Base-by-base conservation (phyloP, 2,888 invertebrate genomes). In the Schizaphis graminum region DNA sequence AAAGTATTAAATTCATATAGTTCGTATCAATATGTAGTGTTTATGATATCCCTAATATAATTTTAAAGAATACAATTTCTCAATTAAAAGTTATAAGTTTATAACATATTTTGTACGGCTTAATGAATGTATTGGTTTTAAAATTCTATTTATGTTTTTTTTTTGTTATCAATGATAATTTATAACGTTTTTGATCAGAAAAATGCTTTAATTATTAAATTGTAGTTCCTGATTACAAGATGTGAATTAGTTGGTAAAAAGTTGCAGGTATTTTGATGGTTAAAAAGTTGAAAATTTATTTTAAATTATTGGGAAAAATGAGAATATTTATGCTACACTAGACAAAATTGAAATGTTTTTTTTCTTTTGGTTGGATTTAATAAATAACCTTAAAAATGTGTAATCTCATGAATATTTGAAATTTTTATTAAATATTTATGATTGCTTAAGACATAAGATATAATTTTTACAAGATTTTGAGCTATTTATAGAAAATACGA, bases 21-120 rank as follows among this genome's bases (percentile, higher is more conserved):
- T 24, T 57, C 24, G 41, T 41, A 41, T 67, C 44, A 92, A 53
- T 85, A 91, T 91, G 44, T 87, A 41, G 67, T 92, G 87, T 92
- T 87, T 92, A 67, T 61, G 49, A 88, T 67, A 67, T 67, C 41
- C 35, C 57, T 86, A 92, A 87, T 88, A 88, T 92, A 28, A 61
- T 88, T 92, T 92, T 49, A n/a, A 67, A 87, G 41, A 57, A 53
- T 88, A 53, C 21, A 67, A 49, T 67, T 90, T n/a, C 10, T 35
- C n/a, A 1, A 13, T n/a, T n/a, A 67, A n/a, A 35, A 13, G n/a
- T 77, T 21, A 61, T 35, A 61, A 61, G n/a, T n/a, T n/a, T n/a
- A 11, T 61, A n/a, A 47, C 21, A 67, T 67, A 67, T 4, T 56
- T 7, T 35, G 35, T 21, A n/a, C 0, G 67, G 16, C 1, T n/a